Base-by-base conservation (phyloP, 2,888 invertebrate species). In the Escarpia spicata region DNA sequence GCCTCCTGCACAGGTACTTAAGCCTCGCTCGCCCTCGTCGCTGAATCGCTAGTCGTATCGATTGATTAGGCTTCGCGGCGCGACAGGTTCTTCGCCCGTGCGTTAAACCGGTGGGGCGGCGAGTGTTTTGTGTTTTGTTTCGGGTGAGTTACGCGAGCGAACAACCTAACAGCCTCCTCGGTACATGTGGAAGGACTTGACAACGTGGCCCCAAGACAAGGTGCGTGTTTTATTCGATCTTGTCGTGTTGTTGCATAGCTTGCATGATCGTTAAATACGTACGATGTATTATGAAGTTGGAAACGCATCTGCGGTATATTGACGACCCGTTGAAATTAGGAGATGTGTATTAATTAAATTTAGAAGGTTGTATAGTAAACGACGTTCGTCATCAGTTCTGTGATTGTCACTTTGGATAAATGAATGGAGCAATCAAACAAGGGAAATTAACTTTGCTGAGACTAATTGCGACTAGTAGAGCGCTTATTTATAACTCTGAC, bases 1-100 rank as follows among this genome's bases (percentile, higher is more conserved):
- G 75, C 75, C 26, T 75, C 26, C 75, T 75, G 75, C 75, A 75
- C 75, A 75, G 75, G 75, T 75, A 75, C 75, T 75, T 75, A 75
- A 75, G 52, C 26, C n/a, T 6, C 26, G 75, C 75, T 75, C 19
- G 6, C 19, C n/a, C 19, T 1, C 26, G n/a, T 6, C 75, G 75
- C 75, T 75, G 19, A 75, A 19, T 75, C 75, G 19, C 75, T 15
- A 75, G 26, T 19, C n/a, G 26, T 75, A 75, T 75, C 75, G 75
- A 75, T 75, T 75, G 75, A 75, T 75, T n/a, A 75, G 75, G 19
- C 26, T 75, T 6, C 75, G 75, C n/a, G 26, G 19, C 75, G 75
- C 26, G 75, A 19, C 75, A 26, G 75, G 75, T 75, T 75, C 75
- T 19, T 75, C 19, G 19, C 75, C 26, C 75, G 75, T 26, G 75